Percentiles rank a stretch among this genome's conserved stretches.
These are phyloP conservation scores for Metellina segmentata DNA, from an alignment of 2,888 invertebrate species.

Conservation along the genomic window DNA sequence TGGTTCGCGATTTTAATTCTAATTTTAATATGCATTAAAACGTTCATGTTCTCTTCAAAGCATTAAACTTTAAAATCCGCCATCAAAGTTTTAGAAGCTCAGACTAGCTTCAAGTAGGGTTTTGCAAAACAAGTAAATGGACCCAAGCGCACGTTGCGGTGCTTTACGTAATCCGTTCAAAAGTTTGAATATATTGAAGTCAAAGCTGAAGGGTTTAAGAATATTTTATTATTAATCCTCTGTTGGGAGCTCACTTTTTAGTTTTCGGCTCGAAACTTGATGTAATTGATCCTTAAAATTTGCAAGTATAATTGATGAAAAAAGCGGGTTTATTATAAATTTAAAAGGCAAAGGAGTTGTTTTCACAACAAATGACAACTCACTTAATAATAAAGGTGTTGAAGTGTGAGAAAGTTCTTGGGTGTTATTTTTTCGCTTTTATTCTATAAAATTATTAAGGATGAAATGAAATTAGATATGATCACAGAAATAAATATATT, in stretches of 20 bases:
- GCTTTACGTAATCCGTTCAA: neutral
- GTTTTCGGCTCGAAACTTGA: neutral
- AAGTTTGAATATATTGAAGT: neutral
- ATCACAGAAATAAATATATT: too few species aligned
- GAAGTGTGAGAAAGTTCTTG: neutral
- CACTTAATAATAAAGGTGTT: neutral
- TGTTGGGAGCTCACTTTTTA: neutral
- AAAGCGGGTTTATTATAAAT: neutral
- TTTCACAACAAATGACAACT: neutral
- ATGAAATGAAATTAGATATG: too few species aligned
- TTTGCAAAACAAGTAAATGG: neutral
- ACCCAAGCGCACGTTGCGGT: neutral
- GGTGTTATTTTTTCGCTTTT: neutral
- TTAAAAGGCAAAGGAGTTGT: neutral
- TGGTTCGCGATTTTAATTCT: neutral
- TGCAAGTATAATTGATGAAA: conserved; percentile 4
- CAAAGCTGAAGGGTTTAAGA: neutral
- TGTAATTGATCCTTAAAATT: neutral
- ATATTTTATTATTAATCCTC: conserved; percentile 1
- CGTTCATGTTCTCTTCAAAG: neutral
- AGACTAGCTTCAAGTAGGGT: neutral
- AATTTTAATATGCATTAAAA: neutral
- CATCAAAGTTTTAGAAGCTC: neutral
- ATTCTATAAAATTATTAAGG: too few species aligned
- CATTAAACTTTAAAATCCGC: neutral